phyloP scores from a whole-genome alignment of 2,113 vertebrate species.

The Gymnorhina tibicen region DNA sequence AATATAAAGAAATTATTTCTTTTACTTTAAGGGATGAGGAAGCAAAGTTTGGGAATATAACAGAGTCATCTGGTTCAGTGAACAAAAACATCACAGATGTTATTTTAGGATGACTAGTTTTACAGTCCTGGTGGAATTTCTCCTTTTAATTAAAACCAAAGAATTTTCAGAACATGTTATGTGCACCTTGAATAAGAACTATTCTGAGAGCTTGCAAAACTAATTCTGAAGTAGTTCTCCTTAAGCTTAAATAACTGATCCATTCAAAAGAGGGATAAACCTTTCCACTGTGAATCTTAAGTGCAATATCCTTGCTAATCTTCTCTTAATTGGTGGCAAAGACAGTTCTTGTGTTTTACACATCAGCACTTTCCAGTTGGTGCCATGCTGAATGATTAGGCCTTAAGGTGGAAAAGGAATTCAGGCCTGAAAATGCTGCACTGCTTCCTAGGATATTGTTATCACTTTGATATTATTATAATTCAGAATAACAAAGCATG shows the following conservation, averaged over 20 bases:
- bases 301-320: not conserved
- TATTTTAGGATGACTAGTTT: not conserved
- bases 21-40: not conserved
- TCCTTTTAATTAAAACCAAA: slow-evolving; percentile 14
- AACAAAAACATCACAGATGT: not conserved
- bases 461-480: not conserved
- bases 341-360: not conserved
- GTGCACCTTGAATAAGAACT: not conserved
- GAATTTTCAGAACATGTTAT: not conserved
- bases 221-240: not conserved
- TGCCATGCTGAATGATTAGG: not conserved
- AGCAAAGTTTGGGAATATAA: not conserved
- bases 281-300: not conserved
- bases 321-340: not conserved
- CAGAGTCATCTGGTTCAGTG: not conserved
- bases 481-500: not conserved
- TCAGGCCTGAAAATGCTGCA: not conserved
- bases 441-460: not conserved
- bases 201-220: not conserved
- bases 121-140: not conserved
- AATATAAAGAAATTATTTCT: not conserved
- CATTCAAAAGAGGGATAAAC: not conserved
- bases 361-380: not conserved
- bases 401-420: not conserved
- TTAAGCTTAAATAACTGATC: not conserved